Base-by-base conservation (phyloP, 2,797 vertebrate species). In the Paratrypauchen microcephalus region DNA sequence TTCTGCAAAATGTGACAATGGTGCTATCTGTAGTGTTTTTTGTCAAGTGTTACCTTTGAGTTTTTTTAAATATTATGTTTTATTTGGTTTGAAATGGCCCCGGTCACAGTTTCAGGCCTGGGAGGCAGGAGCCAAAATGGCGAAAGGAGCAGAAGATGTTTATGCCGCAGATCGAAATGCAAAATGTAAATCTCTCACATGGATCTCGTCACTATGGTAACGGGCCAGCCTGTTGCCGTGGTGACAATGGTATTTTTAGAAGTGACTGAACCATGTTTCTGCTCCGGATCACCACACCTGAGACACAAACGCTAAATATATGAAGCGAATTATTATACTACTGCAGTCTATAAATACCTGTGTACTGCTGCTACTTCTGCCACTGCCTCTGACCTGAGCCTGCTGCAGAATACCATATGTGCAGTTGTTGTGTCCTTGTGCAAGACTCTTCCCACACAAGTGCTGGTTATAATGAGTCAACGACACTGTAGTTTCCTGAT, bases 231-330 rank as follows among this genome's bases (percentile, higher is more conserved):
- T 41, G 59, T 61, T 61, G 59, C 59, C 59, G 19, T 23, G 59
- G 59, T 61, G 19, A 61, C n/a, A n/a, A 13, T 23, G 59, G 59
- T 61, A 61, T 61, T 61, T 61, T 61, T 61, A 61, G 59, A 61
- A 61, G 59, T 60, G 59, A 5, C 32, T 21, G 58, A 36, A n/a
- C 16, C 18, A 0, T 6, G n/a, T 39, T 36, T 36, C 28, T 36
- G 58, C 58, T 36, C 30, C 30, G 28, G 58, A 60, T n/a, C 9
- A 32, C 5, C 28, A 8, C 58, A 60, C 28, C 18, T 58, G 57
- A 58, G 57, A 58, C 57, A 2, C 28, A 1, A 8, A 16, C 1
- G 5, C 9, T 0, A 4, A 45, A 45, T 45, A 6, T 45, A 5
- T 13, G 41, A 45, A 8, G 32, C 32, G 0, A n/a, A n/a, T n/a